A percentile compares a stretch with the other conserved stretches of the same genome.
These are phyloP conservation scores for Drosophila erecta DNA, from an alignment of 1,140 invertebrate species.

Conservation along the genomic window DNA sequence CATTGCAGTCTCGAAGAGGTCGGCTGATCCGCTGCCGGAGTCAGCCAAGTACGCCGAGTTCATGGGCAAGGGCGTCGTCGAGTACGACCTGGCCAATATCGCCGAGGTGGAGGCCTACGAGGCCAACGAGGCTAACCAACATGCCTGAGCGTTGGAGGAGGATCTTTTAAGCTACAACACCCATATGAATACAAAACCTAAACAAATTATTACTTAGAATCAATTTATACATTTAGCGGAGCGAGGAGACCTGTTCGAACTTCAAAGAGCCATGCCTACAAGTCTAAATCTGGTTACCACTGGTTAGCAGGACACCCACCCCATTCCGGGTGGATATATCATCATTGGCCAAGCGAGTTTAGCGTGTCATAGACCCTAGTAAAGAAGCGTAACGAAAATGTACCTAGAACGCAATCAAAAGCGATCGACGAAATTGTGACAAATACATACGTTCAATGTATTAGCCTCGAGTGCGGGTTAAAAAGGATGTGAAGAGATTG, in stretches of 20 bases:
- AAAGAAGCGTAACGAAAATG: constrained; percentile 53
- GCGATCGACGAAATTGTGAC: constrained; percentile 80
- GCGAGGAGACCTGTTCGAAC: constrained; percentile 24
- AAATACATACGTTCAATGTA: constrained; percentile 70
- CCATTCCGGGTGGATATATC: constrained; percentile 19
- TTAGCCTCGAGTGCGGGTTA: constrained; percentile 16
- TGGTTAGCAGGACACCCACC: constrained; percentile 18
- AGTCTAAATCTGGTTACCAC: constrained; percentile 22
- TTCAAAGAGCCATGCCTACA: constrained; percentile 12
- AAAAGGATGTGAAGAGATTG: constrained; percentile 7
- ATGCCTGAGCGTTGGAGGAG: constrained; percentile 21
- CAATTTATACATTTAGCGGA: constrained; percentile 65
- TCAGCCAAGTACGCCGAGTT: constrained; percentile 90
- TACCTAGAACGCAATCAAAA: constrained; percentile 80
- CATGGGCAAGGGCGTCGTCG: constrained; percentile 89
- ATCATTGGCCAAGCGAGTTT: constrained; percentile 41
- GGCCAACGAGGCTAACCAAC: constrained; percentile 46
- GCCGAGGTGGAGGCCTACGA: constrained; percentile 81
- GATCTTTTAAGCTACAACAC: constrained; percentile 64
- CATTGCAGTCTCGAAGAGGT: constrained; percentile 90
- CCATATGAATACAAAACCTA: constrained; percentile 46
- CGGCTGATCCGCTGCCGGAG: constrained; percentile 85
- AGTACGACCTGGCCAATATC: constrained; percentile 90
- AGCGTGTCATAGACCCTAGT: constrained; percentile 45
- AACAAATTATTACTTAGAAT: constrained; percentile 54